A percentile compares a stretch with the other conserved stretches of the same genome.
Evolutionary conservation across 2,888 invertebrate species (phyloP).

Genomic region (Cremastobaeus sp.): DNA sequence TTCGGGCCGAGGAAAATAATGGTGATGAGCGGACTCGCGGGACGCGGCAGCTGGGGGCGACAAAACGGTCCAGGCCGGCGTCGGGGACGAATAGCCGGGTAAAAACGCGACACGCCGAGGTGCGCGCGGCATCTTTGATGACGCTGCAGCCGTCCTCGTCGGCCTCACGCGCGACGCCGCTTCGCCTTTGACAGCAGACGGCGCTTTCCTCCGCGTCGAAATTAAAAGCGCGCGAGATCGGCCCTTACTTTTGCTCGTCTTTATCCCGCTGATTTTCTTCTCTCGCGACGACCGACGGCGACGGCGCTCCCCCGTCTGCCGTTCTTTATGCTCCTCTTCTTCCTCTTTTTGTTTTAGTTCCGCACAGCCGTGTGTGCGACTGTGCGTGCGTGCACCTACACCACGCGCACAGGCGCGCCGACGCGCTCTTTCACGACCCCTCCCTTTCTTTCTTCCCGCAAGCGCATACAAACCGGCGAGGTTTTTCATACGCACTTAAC

Average conservation of each 20-base stretch:
- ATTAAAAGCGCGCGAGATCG: conserved; percentile 42
- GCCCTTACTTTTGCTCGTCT: conserved; percentile 46
- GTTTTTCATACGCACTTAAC: conserved; percentile 48
- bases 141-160: conserved; percentile 66
- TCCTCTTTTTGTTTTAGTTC: not conserved
- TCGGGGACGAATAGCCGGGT: conserved; percentile 67
- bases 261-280: conserved; percentile 11
- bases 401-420: too few relatives aligned
- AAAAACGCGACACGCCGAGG: conserved; percentile 67
- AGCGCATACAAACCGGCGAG: conserved; percentile 26
- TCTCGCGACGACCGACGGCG: not conserved
- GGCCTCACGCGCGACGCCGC: conserved; percentile 54
- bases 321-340: conserved; percentile 1
- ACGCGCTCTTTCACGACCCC: conserved; percentile 59
- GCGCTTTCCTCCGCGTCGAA: conserved; percentile 45
- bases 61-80: conserved; percentile 55
- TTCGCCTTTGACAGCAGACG: conserved; percentile 26
- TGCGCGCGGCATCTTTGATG: conserved; percentile 71
- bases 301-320: conserved; percentile 1
- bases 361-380: too few relatives aligned
- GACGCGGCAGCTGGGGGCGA: conserved; percentile 50
- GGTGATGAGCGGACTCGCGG: conserved; percentile 41
- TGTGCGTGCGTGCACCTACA: too few relatives aligned
- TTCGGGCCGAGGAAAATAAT: conserved; percentile 19
- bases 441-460: conserved; percentile 33